A percentile compares a stretch with the other conserved stretches of the same genome.
phyloP scores from a whole-genome alignment of 23 tunicate species.

The Diplosoma virens region DNA sequence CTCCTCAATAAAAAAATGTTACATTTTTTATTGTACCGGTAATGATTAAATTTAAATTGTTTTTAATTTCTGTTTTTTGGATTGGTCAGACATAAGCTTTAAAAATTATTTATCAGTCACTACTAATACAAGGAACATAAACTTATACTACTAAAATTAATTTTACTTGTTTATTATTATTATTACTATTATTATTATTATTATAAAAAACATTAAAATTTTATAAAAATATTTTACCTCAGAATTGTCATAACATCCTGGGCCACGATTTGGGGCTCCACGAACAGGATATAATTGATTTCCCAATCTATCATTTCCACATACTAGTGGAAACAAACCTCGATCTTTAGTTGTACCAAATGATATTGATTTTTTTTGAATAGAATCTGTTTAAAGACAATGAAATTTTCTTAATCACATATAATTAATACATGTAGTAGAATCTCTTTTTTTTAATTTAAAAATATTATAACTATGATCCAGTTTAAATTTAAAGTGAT shows the following conservation, averaged over 20 bases:
- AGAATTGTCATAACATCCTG: conserved; percentile 85
- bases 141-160: too few relatives aligned
- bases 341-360: conserved; percentile 82
- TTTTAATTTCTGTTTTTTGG: too few relatives aligned
- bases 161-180: too few relatives aligned
- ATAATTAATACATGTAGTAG: not conserved
- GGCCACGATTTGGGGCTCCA: conserved; percentile 84
- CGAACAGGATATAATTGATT: conserved; percentile 68
- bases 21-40: too few relatives aligned
- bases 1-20: too few relatives aligned
- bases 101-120: too few relatives aligned
- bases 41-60: too few relatives aligned
- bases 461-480: not conserved
- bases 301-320: conserved; percentile 80
- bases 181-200: too few relatives aligned
- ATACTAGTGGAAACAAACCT: conserved; percentile 74
- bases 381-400: conserved; percentile 41
- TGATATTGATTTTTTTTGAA: conserved; percentile 64
- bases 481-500: not conserved
- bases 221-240: conserved; percentile 25
- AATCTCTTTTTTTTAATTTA: not conserved
- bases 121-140: too few relatives aligned
- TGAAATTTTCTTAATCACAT: not conserved
- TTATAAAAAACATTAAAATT: not conserved
- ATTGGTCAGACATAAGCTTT: too few relatives aligned